Percentiles rank a stretch among this genome's conserved stretches.
These are phyloP conservation scores for Semaprochilodus insignis DNA, from an alignment of 2,797 vertebrate species.

Conservation along the genomic window DNA sequence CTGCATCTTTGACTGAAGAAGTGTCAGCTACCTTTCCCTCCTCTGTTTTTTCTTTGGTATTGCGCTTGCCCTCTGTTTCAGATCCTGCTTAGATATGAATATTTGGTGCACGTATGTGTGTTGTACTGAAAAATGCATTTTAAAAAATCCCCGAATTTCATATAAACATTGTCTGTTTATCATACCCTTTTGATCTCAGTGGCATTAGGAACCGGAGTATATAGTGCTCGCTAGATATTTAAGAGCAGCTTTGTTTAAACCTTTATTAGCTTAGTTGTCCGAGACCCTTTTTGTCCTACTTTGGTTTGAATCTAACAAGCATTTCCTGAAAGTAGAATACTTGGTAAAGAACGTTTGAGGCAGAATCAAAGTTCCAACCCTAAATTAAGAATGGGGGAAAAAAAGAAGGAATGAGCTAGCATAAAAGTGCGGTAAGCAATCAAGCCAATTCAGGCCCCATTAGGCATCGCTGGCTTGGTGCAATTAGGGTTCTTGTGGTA, in stretches of 20 bases:
- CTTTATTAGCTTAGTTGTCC: not conserved
- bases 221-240: not conserved
- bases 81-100: conserved; percentile 8
- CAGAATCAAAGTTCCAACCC: conserved; percentile 12
- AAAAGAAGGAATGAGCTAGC: conserved; percentile 28
- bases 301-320: conserved; percentile 2
- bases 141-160: not conserved
- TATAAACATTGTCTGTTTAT: not conserved
- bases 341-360: conserved; percentile 17
- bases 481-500: conserved; percentile 65
- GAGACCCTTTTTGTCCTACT: not conserved
- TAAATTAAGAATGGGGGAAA: conserved; percentile 26
- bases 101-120: not conserved
- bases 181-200: not conserved
- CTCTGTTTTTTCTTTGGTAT: not conserved
- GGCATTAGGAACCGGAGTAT: not conserved
- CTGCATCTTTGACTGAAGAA: conserved; percentile 38
- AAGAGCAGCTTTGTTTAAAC: conserved; percentile 5
- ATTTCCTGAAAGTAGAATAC: conserved; percentile 22
- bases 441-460: conserved; percentile 66
- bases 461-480: conserved; percentile 65
- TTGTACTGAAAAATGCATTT: not conserved
- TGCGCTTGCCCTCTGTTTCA: not conserved
- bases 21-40: conserved; percentile 30
- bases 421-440: conserved; percentile 56